phyloP scores from a whole-genome alignment of 1,140 invertebrate species.

The Sitophilus oryzae region DNA sequence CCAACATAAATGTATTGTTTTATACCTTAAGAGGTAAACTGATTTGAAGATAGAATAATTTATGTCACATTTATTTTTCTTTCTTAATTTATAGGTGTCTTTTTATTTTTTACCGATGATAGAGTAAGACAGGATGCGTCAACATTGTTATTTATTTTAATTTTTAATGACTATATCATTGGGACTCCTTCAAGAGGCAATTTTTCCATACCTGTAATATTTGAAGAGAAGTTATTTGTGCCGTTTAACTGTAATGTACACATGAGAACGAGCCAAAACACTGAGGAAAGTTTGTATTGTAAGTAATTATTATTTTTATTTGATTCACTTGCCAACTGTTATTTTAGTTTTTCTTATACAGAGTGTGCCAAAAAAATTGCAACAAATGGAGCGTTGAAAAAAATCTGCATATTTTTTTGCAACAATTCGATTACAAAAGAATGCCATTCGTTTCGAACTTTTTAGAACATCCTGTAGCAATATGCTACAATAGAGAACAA shows the following conservation, averaged over 20 bases:
- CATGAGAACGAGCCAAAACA: slow-evolving; percentile 47
- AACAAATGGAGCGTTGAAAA: no score
- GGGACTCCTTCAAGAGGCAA: slow-evolving; percentile 39
- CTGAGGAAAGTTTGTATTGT: slow-evolving; percentile 24
- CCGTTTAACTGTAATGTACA: slow-evolving; percentile 48
- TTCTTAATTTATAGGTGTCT: slow-evolving; percentile 50
- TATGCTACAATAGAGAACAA: no score
- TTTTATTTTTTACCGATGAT: slow-evolving; percentile 52
- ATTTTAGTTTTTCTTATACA: no score
- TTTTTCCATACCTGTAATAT: slow-evolving; percentile 48
- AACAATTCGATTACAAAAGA: no score
- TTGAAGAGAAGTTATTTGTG: slow-evolving; percentile 43
- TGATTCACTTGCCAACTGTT: not conserved
- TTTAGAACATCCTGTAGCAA: no score
- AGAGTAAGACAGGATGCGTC: slow-evolving; percentile 45
- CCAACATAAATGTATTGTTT: slow-evolving; percentile 48
- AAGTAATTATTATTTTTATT: slow-evolving; percentile 7
- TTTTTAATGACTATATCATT: slow-evolving; percentile 47
- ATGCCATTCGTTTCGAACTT: no score
- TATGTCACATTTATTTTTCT: no score
- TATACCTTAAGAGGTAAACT: slow-evolving; percentile 55
- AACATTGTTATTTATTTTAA: slow-evolving; percentile 46
- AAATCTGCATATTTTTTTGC: no score
- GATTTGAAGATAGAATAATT: no score
- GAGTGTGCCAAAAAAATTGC: no score